Conservation (phyloP, 2,797 vertebrate species). For the Pseudochromis fuscus region DNA sequence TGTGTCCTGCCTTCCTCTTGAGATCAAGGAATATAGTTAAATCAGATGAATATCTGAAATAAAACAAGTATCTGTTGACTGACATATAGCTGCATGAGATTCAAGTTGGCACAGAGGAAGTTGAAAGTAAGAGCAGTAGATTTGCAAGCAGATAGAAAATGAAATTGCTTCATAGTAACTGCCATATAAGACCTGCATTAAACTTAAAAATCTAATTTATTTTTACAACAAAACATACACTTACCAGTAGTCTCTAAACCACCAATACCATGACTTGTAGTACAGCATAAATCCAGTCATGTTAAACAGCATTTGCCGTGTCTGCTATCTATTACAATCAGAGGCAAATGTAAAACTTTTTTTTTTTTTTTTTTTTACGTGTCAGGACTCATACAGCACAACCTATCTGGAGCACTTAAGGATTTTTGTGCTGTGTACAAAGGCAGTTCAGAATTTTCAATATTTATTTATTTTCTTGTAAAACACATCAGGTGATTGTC, state of each 20-base stretch:
- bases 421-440: slow-evolving; percentile 40
- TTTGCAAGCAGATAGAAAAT: slow-evolving; percentile 50
- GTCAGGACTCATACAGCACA: slow-evolving; percentile 27
- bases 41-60: slow-evolving; percentile 60
- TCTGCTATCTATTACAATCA: slow-evolving; percentile 12
- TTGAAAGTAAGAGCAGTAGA: slow-evolving; percentile 35
- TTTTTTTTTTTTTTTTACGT: too few relatives aligned
- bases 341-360: slow-evolving; percentile 19
- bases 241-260: slow-evolving; percentile 1
- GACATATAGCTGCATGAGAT: slow-evolving; percentile 58
- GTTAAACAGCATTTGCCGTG: slow-evolving; percentile 19
- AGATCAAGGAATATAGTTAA: slow-evolving; percentile 46
- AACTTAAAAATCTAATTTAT: slow-evolving; percentile 16
- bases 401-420: slow-evolving; percentile 51
- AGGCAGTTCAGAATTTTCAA: slow-evolving; percentile 27
- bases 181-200: slow-evolving; percentile 22
- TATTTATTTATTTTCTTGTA: slow-evolving; percentile 51
- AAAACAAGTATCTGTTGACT: slow-evolving; percentile 50
- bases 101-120: slow-evolving; percentile 66
- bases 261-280: slow-evolving; percentile 18
- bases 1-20: slow-evolving; percentile 54
- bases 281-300: slow-evolving; percentile 32
- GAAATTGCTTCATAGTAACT: slow-evolving; percentile 38
- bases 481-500: slow-evolving; percentile 11
- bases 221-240: neutral